Percentiles rank a stretch among this genome's conserved stretches.
Evolutionary conservation across 2,113 vertebrate species (phyloP).

Genomic region (Orycteropus afer): DNA sequence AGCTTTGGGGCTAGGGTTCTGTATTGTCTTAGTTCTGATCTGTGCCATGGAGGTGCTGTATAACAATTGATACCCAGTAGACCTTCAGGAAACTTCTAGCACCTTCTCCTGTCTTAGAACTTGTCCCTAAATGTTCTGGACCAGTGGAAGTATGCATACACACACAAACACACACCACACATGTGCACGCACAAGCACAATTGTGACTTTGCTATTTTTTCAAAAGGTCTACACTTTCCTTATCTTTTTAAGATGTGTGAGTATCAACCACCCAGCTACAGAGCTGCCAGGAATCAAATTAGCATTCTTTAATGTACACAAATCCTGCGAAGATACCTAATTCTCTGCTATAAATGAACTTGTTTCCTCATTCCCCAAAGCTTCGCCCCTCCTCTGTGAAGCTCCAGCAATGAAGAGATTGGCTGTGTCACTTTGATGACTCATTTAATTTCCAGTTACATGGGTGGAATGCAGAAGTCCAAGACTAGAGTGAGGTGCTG

Average conservation of each 20-base stretch:
- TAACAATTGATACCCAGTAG: neutral
- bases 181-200: neutral
- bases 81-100: neutral
- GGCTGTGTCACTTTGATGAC: slow-evolving; percentile 74
- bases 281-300: slow-evolving; percentile 71
- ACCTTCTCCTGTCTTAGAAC: neutral
- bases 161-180: neutral
- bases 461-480: slow-evolving; percentile 45
- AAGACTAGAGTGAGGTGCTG: slow-evolving; percentile 5
- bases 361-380: slow-evolving; percentile 60
- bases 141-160: no score
- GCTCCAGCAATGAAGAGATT: slow-evolving; percentile 55
- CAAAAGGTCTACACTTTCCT: neutral
- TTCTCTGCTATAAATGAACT: slow-evolving; percentile 62
- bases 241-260: neutral
- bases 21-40: neutral
- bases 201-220: neutral
- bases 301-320: slow-evolving; percentile 61
- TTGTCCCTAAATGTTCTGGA: neutral
- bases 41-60: no score
- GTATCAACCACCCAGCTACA: slow-evolving; percentile 4
- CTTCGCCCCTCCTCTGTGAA: slow-evolving; percentile 47
- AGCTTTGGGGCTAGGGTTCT: neutral
- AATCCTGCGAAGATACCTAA: slow-evolving; percentile 64
- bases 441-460: slow-evolving; percentile 73